phyloP scores from a whole-genome alignment of 2,797 vertebrate genomes.

The Cheracebus regulus region DNA sequence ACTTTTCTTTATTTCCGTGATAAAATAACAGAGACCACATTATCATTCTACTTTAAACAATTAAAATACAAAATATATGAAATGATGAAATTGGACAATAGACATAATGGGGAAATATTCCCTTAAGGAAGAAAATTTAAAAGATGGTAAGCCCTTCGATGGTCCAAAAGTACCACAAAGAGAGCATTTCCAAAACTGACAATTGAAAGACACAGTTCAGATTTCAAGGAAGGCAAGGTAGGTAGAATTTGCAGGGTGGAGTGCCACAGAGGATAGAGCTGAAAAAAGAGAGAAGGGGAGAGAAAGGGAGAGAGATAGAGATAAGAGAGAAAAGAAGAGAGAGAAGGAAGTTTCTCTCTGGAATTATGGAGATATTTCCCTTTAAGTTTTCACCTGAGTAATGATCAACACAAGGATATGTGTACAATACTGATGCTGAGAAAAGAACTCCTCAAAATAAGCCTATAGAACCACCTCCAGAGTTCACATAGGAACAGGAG shows the following conservation, averaged over 20 bases:
- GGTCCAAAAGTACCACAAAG: background rate
- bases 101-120: background rate
- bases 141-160: background rate
- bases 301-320: background rate
- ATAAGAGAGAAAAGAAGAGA: background rate
- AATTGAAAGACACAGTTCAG: background rate
- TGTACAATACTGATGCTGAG: background rate
- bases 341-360: background rate
- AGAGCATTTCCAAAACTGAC: background rate
- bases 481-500: background rate
- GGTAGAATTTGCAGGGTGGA: background rate
- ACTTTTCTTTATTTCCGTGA: background rate
- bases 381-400: background rate
- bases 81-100: background rate
- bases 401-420: background rate
- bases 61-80: background rate
- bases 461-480: background rate
- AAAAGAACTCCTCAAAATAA: background rate
- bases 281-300: background rate
- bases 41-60: background rate
- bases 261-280: background rate
- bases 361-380: background rate
- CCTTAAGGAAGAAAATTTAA: background rate
- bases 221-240: background rate
- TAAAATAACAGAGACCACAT: background rate